Evolutionary conservation across 2,888 invertebrate genomes (phyloP).

Genomic region (Eupithecia subfuscata): DNA sequence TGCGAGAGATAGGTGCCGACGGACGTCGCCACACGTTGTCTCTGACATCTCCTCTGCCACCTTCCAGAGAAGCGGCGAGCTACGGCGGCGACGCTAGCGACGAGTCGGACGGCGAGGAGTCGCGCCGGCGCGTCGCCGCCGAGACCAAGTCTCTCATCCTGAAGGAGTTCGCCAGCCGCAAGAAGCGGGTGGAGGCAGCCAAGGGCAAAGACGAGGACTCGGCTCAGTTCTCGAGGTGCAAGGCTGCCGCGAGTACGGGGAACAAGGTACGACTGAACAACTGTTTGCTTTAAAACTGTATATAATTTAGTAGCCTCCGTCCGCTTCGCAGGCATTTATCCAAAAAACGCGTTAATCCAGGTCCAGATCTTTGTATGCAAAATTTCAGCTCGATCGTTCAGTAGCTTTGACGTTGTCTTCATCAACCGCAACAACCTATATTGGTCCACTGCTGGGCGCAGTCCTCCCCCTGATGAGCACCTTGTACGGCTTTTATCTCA

Average conservation of each 20-base stretch:
- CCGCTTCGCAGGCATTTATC: too few relatives aligned
- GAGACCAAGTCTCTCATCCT: slow-evolving; percentile 88
- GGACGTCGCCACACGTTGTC: not conserved
- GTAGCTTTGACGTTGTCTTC: too few relatives aligned
- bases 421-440: too few relatives aligned
- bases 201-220: slow-evolving; percentile 81
- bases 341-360: too few relatives aligned
- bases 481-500: too few relatives aligned
- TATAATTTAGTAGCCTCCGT: too few relatives aligned
- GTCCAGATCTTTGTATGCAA: too few relatives aligned
- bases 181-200: slow-evolving; percentile 67
- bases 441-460: too few relatives aligned
- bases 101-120: slow-evolving; percentile 70
- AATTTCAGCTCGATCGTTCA: too few relatives aligned
- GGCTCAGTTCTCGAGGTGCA: slow-evolving; percentile 87
- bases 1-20: not conserved
- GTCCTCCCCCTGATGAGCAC: too few relatives aligned
- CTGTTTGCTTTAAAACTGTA: not conserved
- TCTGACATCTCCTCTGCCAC: not conserved
- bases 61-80: slow-evolving; percentile 74
- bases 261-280: slow-evolving; percentile 84
- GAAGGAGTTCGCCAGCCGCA: slow-evolving; percentile 90
- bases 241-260: slow-evolving; percentile 89
- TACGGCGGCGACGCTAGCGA: slow-evolving; percentile 67
- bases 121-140: slow-evolving; percentile 80